Percentiles rank a stretch among this genome's conserved stretches.
Conservation (phyloP, 2,888 invertebrate genomes). For the Sphaeridia pumilis region DNA sequence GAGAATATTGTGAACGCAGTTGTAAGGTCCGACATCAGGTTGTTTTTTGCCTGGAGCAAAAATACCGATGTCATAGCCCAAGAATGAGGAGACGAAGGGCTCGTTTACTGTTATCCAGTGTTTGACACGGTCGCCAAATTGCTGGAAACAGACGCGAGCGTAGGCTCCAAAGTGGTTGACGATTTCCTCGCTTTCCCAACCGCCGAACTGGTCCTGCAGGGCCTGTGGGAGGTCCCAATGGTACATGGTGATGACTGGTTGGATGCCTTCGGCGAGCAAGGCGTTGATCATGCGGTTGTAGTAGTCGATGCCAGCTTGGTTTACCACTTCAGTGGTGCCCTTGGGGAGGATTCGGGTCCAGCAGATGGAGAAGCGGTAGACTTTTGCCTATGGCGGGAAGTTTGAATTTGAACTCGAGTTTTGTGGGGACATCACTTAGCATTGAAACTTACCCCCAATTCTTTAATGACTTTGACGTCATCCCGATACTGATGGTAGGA, state of each 20-base stretch:
- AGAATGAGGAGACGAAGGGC: constrained; percentile 42
- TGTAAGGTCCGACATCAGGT: constrained; percentile 46
- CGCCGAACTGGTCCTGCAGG: constrained; percentile 16
- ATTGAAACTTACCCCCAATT: constrained; percentile 37
- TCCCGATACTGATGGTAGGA: constrained; percentile 41
- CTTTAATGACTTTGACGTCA: constrained; percentile 40
- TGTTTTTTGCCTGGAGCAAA: constrained; percentile 41
- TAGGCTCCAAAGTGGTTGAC: constrained; percentile 16
- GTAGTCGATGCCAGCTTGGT: constrained; percentile 40
- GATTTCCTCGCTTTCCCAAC: constrained; percentile 16
- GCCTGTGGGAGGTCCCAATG: constrained; percentile 20
- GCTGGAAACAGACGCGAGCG: constrained; percentile 11
- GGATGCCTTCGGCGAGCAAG: constrained; percentile 39
- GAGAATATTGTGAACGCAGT: constrained; percentile 52
- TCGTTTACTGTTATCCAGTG: constrained; percentile 20
- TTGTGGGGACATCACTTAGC: background rate
- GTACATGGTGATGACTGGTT: constrained; percentile 26
- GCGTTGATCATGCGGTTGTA: constrained; percentile 41
- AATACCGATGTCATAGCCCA: constrained; percentile 45
- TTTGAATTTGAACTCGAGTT: background rate
- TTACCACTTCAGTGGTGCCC: constrained; percentile 37
- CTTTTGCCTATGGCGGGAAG: constrained; percentile 17
- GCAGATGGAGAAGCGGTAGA: constrained; percentile 34
- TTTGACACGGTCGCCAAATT: constrained; percentile 18
- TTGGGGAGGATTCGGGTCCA: constrained; percentile 43